phyloP scores from a whole-genome alignment of 2,888 invertebrate genomes.

The Nasonia oneida region DNA sequence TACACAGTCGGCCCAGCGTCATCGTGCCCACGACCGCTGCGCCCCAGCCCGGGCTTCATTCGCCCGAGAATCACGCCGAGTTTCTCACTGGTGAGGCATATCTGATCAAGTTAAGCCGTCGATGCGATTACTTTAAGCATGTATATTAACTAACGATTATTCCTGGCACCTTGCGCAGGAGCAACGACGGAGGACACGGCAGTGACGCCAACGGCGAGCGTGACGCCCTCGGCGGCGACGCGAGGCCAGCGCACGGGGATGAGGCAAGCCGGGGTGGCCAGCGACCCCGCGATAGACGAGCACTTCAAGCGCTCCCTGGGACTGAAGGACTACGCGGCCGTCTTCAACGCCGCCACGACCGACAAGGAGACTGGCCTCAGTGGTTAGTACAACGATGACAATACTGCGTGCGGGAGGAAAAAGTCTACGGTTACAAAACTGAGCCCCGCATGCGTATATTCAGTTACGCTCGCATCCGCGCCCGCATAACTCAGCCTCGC shows the following conservation, averaged over 20 bases:
- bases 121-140: too few relatives aligned
- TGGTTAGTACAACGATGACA: constrained; percentile 67
- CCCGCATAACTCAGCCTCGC: neutral
- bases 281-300: constrained; percentile 96
- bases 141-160: too few relatives aligned
- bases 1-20: constrained; percentile 75
- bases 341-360: constrained; percentile 74
- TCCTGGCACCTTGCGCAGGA: constrained; percentile 64
- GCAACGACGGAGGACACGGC: constrained; percentile 76
- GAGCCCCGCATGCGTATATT: neutral
- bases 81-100: constrained; percentile 56
- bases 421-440: neutral
- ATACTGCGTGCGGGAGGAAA: neutral
- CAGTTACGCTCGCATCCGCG: neutral
- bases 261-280: constrained; percentile 71
- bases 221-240: constrained; percentile 74
- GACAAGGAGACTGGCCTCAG: constrained; percentile 77
- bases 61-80: constrained; percentile 49
- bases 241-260: constrained; percentile 74
- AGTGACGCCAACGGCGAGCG: constrained; percentile 74
- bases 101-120: too few relatives aligned
- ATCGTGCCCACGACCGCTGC: constrained; percentile 73
- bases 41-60: constrained; percentile 71
- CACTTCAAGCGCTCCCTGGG: constrained; percentile 96
- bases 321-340: constrained; percentile 81